Percentiles rank a stretch among this genome's conserved stretches.
Evolutionary conservation across 2,888 invertebrate species (phyloP).

Genomic region (Heliconius aoede): DNA sequence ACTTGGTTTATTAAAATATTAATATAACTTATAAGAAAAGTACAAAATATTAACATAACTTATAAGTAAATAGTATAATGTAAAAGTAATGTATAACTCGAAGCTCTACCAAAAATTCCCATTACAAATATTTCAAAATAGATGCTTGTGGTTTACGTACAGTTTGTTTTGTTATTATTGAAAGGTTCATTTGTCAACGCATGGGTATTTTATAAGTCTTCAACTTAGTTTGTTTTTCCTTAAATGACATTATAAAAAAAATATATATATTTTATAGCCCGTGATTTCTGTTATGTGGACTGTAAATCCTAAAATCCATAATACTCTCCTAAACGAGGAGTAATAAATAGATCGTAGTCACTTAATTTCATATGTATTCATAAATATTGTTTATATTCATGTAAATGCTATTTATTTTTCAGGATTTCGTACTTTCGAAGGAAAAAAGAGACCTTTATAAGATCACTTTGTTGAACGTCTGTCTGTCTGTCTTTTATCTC

Average conservation of each 20-base stretch:
- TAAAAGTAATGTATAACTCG: neutral
- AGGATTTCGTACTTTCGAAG: too few species aligned
- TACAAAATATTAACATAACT: too few species aligned
- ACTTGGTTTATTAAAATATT: neutral
- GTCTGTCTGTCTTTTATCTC: too few species aligned
- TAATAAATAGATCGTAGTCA: too few species aligned
- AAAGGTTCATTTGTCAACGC: neutral
- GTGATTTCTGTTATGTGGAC: neutral
- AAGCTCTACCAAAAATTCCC: neutral
- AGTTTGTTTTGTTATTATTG: slow-evolving; percentile 8
- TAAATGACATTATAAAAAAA: neutral
- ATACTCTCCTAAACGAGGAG: too few species aligned
- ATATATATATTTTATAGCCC: fast-evolving
- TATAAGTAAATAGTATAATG: too few species aligned
- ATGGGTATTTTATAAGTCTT: slow-evolving; percentile 7
- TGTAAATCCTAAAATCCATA: neutral
- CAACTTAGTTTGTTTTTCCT: neutral
- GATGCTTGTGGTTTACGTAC: neutral
- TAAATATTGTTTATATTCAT: neutral
- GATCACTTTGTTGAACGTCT: too few species aligned
- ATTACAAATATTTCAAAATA: slow-evolving; percentile 14
- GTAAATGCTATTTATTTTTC: neutral
- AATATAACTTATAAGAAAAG: too few species aligned
- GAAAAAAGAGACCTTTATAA: too few species aligned
- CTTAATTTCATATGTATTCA: too few species aligned